Base-by-base conservation (phyloP, 2,888 invertebrate genomes). In the Nomada hirtipes region DNA sequence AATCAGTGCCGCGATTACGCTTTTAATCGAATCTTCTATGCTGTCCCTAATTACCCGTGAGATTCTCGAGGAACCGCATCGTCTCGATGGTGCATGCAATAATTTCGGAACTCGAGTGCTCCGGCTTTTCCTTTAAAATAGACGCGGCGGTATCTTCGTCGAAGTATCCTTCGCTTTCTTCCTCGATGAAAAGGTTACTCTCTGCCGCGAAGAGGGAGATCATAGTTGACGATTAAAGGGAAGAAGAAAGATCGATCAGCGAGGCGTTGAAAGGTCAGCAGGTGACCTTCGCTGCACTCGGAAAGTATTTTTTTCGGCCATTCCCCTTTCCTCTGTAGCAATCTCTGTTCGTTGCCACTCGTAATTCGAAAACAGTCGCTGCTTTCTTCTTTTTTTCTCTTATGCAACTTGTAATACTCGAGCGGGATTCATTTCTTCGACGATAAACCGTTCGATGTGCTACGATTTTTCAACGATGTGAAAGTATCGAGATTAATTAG, bases 231-330 rank as follows among this genome's bases (percentile, higher is more conserved):
- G 42, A 53, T 55, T 44, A 23, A 50, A 59, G 63, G 26, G 53
- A 64, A 52, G 9, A 44, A 57, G 64, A 64, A 72, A 55, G 72
- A 47, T 47, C 65, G 7, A 13, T n/a, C 23, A 23, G 60, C 59
- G 29, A 36, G 60, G 47, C 44, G 23, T 9, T n/a, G 23, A 74
- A 68, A 74, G 74, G 74, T 91, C 87, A 86, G 78, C 86, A 63
- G 77, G 73, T 84, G 76, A 88, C 80, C 86, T 89, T 86, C 89
- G 67, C 15, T 47, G 47, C 15, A 47, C 47, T 47, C 47, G 47
- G 13, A 11, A 47, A 15, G 47, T 13, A 15, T 47, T 47, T 47
- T 47, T 13, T 47, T 47, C 47, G 47, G 47, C 3, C 47, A 15
- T 47, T 47, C 47, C 47, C 47, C 47, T 13, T n/a, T 10, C 13